A percentile compares a stretch with the other conserved stretches of the same genome.
Evolutionary conservation across 2,113 vertebrate genomes (phyloP).

Genomic region (Astatoreochromis straeleni): DNA sequence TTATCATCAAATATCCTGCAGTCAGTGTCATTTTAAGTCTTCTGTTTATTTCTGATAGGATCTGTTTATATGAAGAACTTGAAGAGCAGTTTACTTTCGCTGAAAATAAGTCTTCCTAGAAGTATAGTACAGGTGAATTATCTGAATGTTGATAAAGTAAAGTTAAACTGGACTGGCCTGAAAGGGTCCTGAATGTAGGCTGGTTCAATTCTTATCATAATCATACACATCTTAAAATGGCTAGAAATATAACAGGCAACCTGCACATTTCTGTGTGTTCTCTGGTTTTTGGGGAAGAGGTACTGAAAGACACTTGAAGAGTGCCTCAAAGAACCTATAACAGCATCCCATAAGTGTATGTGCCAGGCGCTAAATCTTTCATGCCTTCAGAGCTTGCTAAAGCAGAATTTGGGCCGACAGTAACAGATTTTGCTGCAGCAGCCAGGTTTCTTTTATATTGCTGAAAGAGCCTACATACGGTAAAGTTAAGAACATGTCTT

Average conservation of each 20-base stretch:
- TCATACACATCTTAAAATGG: background rate
- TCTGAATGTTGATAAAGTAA: background rate
- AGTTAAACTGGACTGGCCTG: background rate
- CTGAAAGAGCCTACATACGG: background rate
- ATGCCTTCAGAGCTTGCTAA: background rate
- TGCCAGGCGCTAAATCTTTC: background rate
- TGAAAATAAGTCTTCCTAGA: background rate
- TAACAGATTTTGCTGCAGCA: background rate
- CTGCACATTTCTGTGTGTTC: background rate
- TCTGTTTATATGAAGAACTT: background rate
- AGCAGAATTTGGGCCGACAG: background rate
- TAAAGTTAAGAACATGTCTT: background rate
- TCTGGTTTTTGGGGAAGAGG: background rate
- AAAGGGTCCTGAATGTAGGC: background rate
- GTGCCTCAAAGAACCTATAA: background rate
- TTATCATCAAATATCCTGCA: background rate
- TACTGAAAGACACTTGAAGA: background rate
- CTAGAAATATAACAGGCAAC: background rate
- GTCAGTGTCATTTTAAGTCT: background rate
- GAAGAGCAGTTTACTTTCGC: rapidly evolving
- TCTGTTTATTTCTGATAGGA: background rate
- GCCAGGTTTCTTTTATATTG: background rate
- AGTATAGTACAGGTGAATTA: background rate
- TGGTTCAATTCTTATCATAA: background rate
- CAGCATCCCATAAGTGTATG: background rate